phyloP scores from a whole-genome alignment of 2,797 vertebrate species.

The Micropoecilia bifurca region DNA sequence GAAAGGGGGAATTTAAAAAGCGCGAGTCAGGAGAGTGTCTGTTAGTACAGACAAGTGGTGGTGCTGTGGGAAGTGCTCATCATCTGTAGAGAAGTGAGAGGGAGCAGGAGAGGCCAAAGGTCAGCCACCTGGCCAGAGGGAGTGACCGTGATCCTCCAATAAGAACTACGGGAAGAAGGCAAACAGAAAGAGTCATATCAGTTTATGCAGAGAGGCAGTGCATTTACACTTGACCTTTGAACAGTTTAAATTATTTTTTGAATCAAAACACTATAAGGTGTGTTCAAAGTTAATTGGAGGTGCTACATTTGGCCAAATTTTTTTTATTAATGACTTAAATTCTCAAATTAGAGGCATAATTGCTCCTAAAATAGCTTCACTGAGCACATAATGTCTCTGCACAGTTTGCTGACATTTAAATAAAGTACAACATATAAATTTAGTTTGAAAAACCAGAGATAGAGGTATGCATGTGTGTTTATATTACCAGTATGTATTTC shows the following conservation, averaged over 20 bases:
- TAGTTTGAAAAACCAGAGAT: neutral
- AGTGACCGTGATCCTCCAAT: slow-evolving; percentile 74
- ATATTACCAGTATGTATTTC: too few species aligned
- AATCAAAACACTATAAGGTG: neutral
- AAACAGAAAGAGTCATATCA: slow-evolving; percentile 15
- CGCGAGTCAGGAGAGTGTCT: slow-evolving; percentile 62
- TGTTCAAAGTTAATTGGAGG: neutral
- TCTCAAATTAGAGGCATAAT: neutral
- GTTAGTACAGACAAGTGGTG: slow-evolving; percentile 63
- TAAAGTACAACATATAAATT: neutral
- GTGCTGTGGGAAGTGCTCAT: slow-evolving; percentile 69
- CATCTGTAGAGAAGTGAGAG: slow-evolving; percentile 81
- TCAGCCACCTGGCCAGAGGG: slow-evolving; percentile 70
- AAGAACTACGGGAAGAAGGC: slow-evolving; percentile 72
- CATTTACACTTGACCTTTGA: neutral
- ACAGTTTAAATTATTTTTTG: neutral
- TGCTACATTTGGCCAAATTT: neutral
- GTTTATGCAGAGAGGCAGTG: neutral
- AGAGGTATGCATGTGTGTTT: neutral
- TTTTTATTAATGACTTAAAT: neutral
- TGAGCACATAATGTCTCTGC: neutral
- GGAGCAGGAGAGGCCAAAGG: slow-evolving; percentile 71
- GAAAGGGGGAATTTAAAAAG: slow-evolving; percentile 59
- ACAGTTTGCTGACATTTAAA: neutral
- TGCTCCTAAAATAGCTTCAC: neutral